Conservation (phyloP, 2,888 invertebrate genomes). For the Cantharis rustica region DNA sequence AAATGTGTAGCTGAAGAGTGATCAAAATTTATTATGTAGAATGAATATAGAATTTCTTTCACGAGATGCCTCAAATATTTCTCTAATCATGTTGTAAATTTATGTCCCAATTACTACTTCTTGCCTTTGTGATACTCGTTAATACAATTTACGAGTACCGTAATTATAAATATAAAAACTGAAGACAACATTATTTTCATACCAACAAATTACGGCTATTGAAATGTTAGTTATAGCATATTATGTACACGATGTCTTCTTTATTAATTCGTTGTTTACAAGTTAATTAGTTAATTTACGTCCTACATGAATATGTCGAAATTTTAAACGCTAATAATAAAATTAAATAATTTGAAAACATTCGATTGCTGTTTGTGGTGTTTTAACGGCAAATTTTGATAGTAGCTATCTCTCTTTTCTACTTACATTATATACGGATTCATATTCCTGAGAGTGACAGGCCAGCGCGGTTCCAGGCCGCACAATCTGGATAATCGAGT, state of each 20-base stretch:
- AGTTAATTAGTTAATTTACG: not conserved
- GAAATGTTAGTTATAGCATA: not conserved
- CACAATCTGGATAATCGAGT: no score
- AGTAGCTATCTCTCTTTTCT: no score
- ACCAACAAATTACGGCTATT: not conserved
- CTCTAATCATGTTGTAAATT: slow-evolving; percentile 21
- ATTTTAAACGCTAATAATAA: not conserved
- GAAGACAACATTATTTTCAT: not conserved
- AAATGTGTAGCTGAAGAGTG: not conserved
- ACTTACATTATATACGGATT: no score
- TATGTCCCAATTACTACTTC: slow-evolving; percentile 16
- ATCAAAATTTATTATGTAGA: slow-evolving; percentile 13
- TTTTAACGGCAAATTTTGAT: no score
- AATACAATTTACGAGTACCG: not conserved
- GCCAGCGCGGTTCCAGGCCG: no score
- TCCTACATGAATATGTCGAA: not conserved
- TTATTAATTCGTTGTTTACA: not conserved
- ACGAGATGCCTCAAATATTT: not conserved
- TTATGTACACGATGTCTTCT: not conserved
- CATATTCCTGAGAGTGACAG: no score
- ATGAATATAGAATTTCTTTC: slow-evolving; percentile 14
- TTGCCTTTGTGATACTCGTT: slow-evolving; percentile 13
- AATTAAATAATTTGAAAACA: not conserved
- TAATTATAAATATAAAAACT: not conserved
- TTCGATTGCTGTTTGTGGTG: no score